Conservation (phyloP, 2,797 vertebrate genomes). For the Galaxias olidus region DNA sequence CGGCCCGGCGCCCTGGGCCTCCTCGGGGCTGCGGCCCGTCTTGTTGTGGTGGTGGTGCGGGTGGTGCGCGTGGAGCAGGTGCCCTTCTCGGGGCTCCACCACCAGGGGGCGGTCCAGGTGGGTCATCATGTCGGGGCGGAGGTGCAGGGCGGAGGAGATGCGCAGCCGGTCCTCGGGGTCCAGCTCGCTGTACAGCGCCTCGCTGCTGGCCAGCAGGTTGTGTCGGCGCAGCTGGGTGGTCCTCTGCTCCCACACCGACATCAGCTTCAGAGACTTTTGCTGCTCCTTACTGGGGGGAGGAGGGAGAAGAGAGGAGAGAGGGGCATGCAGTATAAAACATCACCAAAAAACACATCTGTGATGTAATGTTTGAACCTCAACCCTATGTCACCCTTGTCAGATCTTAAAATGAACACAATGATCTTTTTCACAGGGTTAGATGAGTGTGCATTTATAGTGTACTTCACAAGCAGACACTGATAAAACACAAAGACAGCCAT, state of each 20-base stretch:
- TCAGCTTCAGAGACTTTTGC: slow-evolving; percentile 87
- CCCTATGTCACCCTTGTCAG: too few species aligned
- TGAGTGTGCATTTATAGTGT: too few species aligned
- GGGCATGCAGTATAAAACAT: not conserved
- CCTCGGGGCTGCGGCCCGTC: slow-evolving; percentile 48
- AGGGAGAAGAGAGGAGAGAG: not conserved
- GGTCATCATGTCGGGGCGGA: slow-evolving; percentile 90
- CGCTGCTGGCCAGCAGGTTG: slow-evolving; percentile 87
- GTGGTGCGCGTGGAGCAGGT: slow-evolving; percentile 48
- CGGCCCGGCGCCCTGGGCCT: slow-evolving; percentile 29
- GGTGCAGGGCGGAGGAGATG: slow-evolving; percentile 81
- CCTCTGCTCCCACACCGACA: slow-evolving; percentile 94
- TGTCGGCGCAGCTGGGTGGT: slow-evolving; percentile 89
- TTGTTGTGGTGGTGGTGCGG: slow-evolving; percentile 62
- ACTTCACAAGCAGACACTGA: too few species aligned
- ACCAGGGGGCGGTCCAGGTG: slow-evolving; percentile 91
- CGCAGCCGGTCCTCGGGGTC: slow-evolving; percentile 84
- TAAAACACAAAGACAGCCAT: slow-evolving; percentile 1
- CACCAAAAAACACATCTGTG: too few species aligned
- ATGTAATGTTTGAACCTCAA: too few species aligned
- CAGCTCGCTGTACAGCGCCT: slow-evolving; percentile 88
- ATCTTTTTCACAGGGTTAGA: too few species aligned
- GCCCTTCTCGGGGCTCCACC: slow-evolving; percentile 78
- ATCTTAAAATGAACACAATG: too few species aligned
- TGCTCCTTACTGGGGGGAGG: slow-evolving; percentile 82